These are phyloP conservation scores for Oscheius sp. DNA, from an alignment of 1,140 invertebrate genomes.

Conservation along the genomic window DNA sequence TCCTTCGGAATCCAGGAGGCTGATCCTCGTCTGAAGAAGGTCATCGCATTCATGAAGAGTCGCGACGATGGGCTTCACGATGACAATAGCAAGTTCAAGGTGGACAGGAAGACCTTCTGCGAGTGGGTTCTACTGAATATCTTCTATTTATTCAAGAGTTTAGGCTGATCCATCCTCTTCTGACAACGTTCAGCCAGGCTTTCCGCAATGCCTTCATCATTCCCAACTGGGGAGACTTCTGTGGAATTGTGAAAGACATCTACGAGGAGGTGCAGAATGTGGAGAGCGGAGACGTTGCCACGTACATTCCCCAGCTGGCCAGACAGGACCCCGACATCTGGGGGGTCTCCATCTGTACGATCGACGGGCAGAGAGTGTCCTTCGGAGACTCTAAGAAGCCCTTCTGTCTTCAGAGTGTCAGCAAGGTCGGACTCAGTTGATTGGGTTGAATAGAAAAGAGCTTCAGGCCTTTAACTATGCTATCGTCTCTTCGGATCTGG, in stretches of 20 bases:
- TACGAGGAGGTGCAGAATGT: slow-evolving; percentile 68
- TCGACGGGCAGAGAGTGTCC: slow-evolving; percentile 85
- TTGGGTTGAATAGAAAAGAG: background rate
- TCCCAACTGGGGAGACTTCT: slow-evolving; percentile 87
- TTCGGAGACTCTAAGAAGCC: slow-evolving; percentile 85
- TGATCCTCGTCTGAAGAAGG: slow-evolving; percentile 36
- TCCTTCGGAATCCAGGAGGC: slow-evolving; percentile 51
- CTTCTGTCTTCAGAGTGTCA: slow-evolving; percentile 89
- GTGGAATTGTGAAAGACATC: slow-evolving; percentile 84
- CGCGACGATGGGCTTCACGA: slow-evolving; percentile 46
- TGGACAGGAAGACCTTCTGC: slow-evolving; percentile 52
- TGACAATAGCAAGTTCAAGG: slow-evolving; percentile 37
- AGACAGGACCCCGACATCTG: slow-evolving; percentile 80
- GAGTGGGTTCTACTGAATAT: slow-evolving; percentile 39
- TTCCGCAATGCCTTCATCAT: slow-evolving; percentile 90
- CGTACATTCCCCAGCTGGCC: slow-evolving; percentile 89
- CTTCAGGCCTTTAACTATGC: slow-evolving; percentile 84
- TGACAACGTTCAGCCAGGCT: slow-evolving; percentile 77
- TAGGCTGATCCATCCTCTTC: slow-evolving; percentile 53
- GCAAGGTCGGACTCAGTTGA: slow-evolving; percentile 32
- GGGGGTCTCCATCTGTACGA: slow-evolving; percentile 87
- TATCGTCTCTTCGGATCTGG: slow-evolving; percentile 83
- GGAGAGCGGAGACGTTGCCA: slow-evolving; percentile 69
- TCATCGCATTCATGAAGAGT: slow-evolving; percentile 51
- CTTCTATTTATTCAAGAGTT: background rate